A percentile compares a stretch with the other conserved stretches of the same genome.
Evolutionary conservation across 2,797 vertebrate genomes (phyloP).

Genomic region (Halcyon smyrnensis): DNA sequence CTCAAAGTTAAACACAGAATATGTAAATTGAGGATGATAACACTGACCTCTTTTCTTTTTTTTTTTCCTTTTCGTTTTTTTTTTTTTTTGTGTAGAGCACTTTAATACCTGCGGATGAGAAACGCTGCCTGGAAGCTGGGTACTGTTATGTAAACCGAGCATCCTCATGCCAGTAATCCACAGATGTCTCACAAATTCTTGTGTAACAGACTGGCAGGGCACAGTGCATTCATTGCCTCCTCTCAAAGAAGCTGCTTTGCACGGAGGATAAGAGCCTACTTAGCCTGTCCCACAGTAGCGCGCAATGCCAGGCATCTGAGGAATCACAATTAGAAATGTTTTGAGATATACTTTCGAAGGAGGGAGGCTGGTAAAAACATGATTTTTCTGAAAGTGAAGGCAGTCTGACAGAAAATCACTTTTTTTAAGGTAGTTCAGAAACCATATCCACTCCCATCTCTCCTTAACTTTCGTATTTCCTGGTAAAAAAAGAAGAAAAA

Average conservation of each 20-base stretch:
- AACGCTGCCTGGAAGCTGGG: background rate
- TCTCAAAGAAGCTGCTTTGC: conserved; percentile 10
- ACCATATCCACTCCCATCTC: background rate
- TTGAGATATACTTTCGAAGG: background rate
- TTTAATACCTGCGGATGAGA: background rate
- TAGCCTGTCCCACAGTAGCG: background rate
- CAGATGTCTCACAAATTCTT: conserved; percentile 8
- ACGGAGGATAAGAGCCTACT: background rate
- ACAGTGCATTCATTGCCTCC: background rate
- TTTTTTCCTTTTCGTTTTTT: background rate
- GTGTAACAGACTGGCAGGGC: background rate
- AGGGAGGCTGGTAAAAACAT: background rate
- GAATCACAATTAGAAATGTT: background rate
- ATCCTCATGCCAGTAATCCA: background rate
- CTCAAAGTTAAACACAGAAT: background rate
- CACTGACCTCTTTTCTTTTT: background rate
- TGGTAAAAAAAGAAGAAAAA: background rate
- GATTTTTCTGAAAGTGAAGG: background rate
- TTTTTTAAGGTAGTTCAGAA: background rate
- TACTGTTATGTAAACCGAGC: background rate
- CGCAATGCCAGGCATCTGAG: background rate
- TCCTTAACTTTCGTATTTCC: background rate
- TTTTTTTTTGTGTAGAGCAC: background rate
- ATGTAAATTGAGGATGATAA: background rate
- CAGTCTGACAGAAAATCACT: background rate